phyloP scores from a whole-genome alignment of 2,113 vertebrate species.

The Oryzias melastigma region DNA sequence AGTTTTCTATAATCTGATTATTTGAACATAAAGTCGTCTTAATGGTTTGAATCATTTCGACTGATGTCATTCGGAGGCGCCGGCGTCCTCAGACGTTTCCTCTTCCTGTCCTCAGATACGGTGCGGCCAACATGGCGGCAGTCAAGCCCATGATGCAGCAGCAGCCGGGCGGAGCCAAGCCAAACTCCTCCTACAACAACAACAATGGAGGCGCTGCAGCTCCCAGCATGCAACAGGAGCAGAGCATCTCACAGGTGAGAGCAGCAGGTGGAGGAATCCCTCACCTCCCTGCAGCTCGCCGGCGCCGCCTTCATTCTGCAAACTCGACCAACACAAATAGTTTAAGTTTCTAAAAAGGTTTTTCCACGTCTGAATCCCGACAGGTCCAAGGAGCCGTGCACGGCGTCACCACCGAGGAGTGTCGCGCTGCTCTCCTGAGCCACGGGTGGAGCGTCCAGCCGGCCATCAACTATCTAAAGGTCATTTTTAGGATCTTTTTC shows the following conservation, averaged over 20 bases:
- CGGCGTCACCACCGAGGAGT: constrained; percentile 93
- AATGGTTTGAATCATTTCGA: too few relatives aligned
- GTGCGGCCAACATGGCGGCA: constrained; percentile 86
- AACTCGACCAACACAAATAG: too few relatives aligned
- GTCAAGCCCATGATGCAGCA: constrained; percentile 88
- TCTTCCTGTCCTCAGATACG: constrained; percentile 75
- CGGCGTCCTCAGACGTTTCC: background rate
- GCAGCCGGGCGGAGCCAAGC: constrained; percentile 74
- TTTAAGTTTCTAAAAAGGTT: too few relatives aligned
- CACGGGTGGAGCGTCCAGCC: constrained; percentile 84
- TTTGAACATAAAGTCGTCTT: too few relatives aligned
- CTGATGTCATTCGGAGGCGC: background rate
- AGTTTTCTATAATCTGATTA: too few relatives aligned
- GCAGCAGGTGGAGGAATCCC: background rate
- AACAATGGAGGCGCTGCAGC: constrained; percentile 77
- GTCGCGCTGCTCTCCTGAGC: constrained; percentile 86
- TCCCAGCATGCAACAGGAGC: constrained; percentile 61
- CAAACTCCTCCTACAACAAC: constrained; percentile 88
- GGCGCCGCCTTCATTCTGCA: too few relatives aligned
- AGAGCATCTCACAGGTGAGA: constrained; percentile 61
- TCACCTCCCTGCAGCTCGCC: too few relatives aligned
- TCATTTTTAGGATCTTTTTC: constrained; percentile 3
- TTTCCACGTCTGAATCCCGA: background rate
- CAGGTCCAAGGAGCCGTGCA: constrained; percentile 94
- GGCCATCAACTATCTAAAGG: constrained; percentile 91